A percentile compares a stretch with the other conserved stretches of the same genome.
Conservation (phyloP, 2,888 invertebrate genomes). For the Halictus quadricinctus region DNA sequence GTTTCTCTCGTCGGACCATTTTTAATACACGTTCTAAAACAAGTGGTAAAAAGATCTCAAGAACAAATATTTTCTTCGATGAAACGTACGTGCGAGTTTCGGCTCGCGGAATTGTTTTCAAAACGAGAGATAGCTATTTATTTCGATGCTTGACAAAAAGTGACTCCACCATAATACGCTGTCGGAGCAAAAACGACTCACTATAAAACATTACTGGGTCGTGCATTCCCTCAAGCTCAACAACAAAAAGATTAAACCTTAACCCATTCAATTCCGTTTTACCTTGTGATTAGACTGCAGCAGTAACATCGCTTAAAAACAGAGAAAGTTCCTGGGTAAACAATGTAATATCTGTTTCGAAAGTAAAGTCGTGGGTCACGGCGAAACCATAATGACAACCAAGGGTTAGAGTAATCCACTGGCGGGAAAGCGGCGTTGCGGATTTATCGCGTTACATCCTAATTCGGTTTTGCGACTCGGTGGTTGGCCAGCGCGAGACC, state of each 20-base stretch:
- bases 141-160: neutral
- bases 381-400: neutral
- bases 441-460: constrained; percentile 1
- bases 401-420: neutral
- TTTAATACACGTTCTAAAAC: neutral
- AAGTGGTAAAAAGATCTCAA: neutral
- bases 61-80: neutral
- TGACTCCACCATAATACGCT: neutral
- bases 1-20: too few relatives aligned
- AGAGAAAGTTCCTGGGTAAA: too few relatives aligned
- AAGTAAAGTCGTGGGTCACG: too few relatives aligned
- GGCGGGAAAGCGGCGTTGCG: neutral
- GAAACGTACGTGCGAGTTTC: neutral
- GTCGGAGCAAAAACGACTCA: neutral
- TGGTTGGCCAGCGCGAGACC: neutral
- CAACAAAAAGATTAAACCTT: neutral
- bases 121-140: neutral
- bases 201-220: neutral
- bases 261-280: neutral
- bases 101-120: neutral
- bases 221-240: neutral
- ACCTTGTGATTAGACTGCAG: too few relatives aligned
- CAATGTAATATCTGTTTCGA: too few relatives aligned
- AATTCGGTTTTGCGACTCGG: neutral
- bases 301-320: too few relatives aligned